Percentiles rank a stretch among this genome's conserved stretches.
Evolutionary conservation across 2,797 vertebrate genomes (phyloP).

Genomic region (Paedocypris micromegethes): DNA sequence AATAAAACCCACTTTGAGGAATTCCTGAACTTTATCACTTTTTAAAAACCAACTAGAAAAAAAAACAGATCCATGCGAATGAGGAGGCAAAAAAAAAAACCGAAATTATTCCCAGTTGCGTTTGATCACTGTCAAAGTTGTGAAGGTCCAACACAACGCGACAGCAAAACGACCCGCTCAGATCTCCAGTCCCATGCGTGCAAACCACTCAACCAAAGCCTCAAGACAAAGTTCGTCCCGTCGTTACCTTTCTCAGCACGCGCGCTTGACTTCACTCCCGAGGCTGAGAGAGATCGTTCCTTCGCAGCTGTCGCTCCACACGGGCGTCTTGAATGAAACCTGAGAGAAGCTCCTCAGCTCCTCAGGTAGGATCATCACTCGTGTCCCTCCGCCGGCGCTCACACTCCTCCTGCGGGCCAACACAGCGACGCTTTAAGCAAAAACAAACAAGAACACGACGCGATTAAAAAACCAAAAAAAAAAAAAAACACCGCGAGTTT

Average conservation of each 20-base stretch:
- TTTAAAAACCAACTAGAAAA: too few relatives aligned
- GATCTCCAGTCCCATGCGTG: too few relatives aligned
- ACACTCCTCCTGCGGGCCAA: constrained; percentile 8
- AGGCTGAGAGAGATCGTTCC: constrained; percentile 39
- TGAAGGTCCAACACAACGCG: background rate
- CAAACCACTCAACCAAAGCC: background rate
- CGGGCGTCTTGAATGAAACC: constrained; percentile 79
- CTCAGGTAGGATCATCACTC: constrained; percentile 77
- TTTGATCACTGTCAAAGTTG: background rate
- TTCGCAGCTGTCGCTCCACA: constrained; percentile 75
- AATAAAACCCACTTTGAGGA: too few relatives aligned
- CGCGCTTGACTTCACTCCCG: constrained; percentile 39
- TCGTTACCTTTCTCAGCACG: constrained; percentile 51
- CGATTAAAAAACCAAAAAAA: too few relatives aligned
- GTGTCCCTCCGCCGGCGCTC: constrained; percentile 32
- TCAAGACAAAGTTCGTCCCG: background rate
- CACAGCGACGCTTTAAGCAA: background rate
- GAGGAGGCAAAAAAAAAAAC: too few relatives aligned
- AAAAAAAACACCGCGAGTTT: too few relatives aligned
- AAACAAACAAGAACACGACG: too few relatives aligned
- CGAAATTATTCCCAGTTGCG: too few relatives aligned
- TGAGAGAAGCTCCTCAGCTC: constrained; percentile 62
- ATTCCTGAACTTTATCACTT: too few relatives aligned
- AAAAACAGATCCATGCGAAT: too few relatives aligned
- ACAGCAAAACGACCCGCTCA: too few relatives aligned